Evolutionary conservation across 2,888 invertebrate species (phyloP), one percentile per base, ranked within the genome.

Genomic region (Melanchra persicariae): DNA sequence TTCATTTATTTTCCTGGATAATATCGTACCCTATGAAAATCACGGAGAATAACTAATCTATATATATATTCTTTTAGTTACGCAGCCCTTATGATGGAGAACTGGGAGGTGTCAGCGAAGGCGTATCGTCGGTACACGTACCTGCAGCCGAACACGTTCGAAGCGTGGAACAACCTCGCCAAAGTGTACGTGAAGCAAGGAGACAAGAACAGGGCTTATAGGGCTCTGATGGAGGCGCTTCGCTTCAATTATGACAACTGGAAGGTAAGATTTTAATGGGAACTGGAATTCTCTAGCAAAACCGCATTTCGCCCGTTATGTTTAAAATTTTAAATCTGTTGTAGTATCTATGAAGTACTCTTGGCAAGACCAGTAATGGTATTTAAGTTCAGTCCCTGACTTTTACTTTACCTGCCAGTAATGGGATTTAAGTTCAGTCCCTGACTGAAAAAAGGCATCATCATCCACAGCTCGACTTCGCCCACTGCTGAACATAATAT

Each of bases 81-180:
- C 93, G 98, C 99, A 2, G 98, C 98, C 2, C 96, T 99, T 69
- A 96, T 97, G 88, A 95, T 96, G 0, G 98, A 98, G 89, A 96
- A 98, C 75, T 99, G 98, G 98, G 97, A 98, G 85, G 89, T 97
- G 17, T 98, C 99, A 0, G 98, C 98, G 0, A 97, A 97, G 40
- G 98, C 98, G 0, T 99, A 99, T 91, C 96, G 98, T 58, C 97
- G 97, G 62, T 99, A 98, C 90, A 98, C 99, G 22, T 97, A 97
- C 82, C 95, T 99, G n/a, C 99, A 99, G 86, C 98, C 97, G 0
- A 95, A 98, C 93, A 98, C 98, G 67, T 99, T 98, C 91, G 99
- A 99, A 93, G 99, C 99, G 0, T 99, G 99, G 99, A 99, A 99
- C 93, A 99, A 99, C 92, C 95, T 99, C 72, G 99, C 99, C 19